A percentile compares a stretch with the other conserved stretches of the same genome.
These are phyloP conservation scores for Apoda limacodes DNA, from an alignment of 2,888 invertebrate genomes.

Conservation along the genomic window DNA sequence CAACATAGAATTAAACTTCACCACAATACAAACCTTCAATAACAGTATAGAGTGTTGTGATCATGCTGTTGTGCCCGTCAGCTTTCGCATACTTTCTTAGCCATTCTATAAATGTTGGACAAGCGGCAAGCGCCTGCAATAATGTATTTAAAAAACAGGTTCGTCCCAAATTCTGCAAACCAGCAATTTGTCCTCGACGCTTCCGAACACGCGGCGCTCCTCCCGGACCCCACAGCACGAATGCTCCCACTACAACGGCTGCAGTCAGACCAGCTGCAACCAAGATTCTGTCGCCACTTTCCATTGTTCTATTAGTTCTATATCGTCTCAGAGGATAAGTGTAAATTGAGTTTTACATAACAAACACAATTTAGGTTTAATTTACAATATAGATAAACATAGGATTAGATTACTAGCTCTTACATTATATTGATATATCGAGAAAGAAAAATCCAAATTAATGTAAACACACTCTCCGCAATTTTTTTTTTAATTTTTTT, in stretches of 20 bases:
- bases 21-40: conserved; percentile 74
- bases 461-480: no score
- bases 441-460: no score
- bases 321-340: no score
- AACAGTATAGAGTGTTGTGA: conserved; percentile 79
- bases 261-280: conserved; percentile 85
- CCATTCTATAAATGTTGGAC: conserved; percentile 88
- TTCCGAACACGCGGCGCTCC: conserved; percentile 72
- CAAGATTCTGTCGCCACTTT: conserved; percentile 80
- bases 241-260: conserved; percentile 84
- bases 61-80: conserved; percentile 76
- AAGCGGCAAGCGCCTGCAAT: conserved; percentile 90
- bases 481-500: no score
- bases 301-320: no score
- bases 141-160: conserved; percentile 95
- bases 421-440: no score
- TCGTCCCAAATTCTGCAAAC: conserved; percentile 90
- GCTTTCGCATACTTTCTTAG: conserved; percentile 74
- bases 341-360: no score
- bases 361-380: no score
- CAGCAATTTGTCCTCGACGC: conserved; percentile 81
- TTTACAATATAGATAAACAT: no score
- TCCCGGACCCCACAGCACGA: conserved; percentile 85
- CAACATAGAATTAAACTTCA: no score
- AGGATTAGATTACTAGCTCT: no score